Evolutionary conservation across 2,797 vertebrate genomes (phyloP).

Genomic region (Nyctibius grandis): DNA sequence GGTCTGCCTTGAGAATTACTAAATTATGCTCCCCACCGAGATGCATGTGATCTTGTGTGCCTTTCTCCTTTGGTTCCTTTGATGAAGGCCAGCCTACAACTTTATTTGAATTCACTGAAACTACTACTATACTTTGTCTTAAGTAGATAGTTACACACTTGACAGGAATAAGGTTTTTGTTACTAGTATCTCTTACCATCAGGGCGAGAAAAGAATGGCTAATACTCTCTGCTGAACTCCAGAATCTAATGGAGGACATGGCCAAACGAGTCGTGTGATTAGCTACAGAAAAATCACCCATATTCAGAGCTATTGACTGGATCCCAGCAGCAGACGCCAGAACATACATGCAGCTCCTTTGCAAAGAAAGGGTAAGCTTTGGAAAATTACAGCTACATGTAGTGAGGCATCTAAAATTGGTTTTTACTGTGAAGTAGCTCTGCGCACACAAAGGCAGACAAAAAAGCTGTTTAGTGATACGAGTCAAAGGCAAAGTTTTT

Average conservation of each 20-base stretch:
- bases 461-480: background rate
- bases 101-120: background rate
- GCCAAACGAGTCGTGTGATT: background rate
- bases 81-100: background rate
- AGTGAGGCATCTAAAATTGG: background rate
- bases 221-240: background rate
- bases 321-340: background rate
- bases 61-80: background rate
- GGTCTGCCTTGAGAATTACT: background rate
- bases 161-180: background rate
- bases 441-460: background rate
- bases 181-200: background rate
- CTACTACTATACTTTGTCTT: background rate
- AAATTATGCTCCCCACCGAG: background rate
- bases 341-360: background rate
- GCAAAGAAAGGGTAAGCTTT: background rate
- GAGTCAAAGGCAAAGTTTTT: background rate
- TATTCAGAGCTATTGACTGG: background rate
- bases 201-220: background rate
- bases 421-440: background rate
- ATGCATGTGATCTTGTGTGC: fast-evolving
- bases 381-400: background rate
- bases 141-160: background rate
- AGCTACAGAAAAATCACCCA: background rate
- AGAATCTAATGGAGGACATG: background rate